Evolutionary conservation across 2,888 invertebrate species (phyloP).

Genomic region (Xylota segnis): DNA sequence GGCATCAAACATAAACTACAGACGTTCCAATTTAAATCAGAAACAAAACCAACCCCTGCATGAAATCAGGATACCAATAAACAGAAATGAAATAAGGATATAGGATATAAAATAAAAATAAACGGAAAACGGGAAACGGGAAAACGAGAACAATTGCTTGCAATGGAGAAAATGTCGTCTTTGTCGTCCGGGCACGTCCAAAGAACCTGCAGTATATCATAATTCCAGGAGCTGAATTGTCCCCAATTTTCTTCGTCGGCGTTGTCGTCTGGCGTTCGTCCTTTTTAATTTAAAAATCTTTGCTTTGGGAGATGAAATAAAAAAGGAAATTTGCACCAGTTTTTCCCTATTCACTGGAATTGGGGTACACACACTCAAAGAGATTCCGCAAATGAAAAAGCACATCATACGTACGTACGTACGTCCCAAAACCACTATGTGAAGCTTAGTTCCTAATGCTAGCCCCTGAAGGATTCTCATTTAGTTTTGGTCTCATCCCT

Average conservation of each 20-base stretch:
- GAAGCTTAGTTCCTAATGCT: background rate
- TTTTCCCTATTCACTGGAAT: background rate
- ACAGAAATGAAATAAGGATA: conserved; percentile 60
- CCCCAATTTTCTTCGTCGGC: conserved; percentile 31
- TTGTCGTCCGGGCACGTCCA: conserved; percentile 16
- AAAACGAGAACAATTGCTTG: conserved; percentile 58
- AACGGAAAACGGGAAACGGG: conserved; percentile 42
- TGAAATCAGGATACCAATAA: conserved; percentile 49
- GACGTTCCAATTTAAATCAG: conserved; percentile 48
- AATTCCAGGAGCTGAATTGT: conserved; percentile 55
- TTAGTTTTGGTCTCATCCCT: conserved; percentile 48
- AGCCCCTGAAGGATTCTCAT: conserved; percentile 39
- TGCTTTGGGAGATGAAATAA: conserved; percentile 13
- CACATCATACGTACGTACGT: conserved; percentile 32
- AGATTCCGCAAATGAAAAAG: conserved; percentile 48
- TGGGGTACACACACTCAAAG: conserved; percentile 1
- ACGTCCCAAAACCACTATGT: conserved; percentile 2
- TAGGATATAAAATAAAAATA: conserved; percentile 48
- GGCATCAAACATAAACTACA: conserved; percentile 24
- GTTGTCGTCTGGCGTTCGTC: conserved; percentile 27
- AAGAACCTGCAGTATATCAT: conserved; percentile 56
- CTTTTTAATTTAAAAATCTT: conserved; percentile 64
- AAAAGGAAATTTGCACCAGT: conserved; percentile 36
- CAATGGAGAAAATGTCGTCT: conserved; percentile 53
- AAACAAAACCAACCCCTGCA: conserved; percentile 19